Evolutionary conservation across 2,888 invertebrate genomes (phyloP).

Genomic region (Xylota segnis): DNA sequence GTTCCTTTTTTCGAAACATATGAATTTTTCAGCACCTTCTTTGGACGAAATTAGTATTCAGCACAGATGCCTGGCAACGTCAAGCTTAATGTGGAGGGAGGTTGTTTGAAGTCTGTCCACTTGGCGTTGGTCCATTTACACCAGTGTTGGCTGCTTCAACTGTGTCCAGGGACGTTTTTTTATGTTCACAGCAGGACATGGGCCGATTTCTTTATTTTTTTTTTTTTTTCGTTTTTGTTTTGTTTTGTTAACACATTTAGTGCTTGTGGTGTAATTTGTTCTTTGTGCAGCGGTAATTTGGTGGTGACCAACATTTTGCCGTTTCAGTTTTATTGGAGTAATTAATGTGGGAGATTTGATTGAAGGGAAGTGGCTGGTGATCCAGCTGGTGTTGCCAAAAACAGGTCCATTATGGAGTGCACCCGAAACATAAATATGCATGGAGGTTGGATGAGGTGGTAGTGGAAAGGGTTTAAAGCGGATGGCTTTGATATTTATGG

Average conservation of each 20-base stretch:
- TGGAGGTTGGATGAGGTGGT: neutral
- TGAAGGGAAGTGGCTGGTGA: conserved; percentile 13
- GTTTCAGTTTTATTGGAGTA: conserved; percentile 66
- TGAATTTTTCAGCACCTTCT: conserved; percentile 77
- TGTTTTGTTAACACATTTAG: conserved; percentile 69
- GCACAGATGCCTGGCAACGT: conserved; percentile 71
- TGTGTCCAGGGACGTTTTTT: conserved; percentile 49
- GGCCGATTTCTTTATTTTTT: conserved; percentile 14
- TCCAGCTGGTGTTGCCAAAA: conserved; percentile 12
- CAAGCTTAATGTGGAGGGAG: conserved; percentile 63
- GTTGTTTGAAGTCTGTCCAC: conserved; percentile 73
- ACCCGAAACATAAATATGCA: neutral
- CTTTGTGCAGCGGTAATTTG: conserved; percentile 60
- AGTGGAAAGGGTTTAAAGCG: neutral
- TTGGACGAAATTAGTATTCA: conserved; percentile 73
- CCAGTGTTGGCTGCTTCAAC: conserved; percentile 47
- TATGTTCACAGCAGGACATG: conserved; percentile 59
- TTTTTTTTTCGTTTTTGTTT: conserved; percentile 18
- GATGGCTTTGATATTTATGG: no score
- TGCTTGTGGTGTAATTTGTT: conserved; percentile 71
- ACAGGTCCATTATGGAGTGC: neutral
- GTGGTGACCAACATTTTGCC: conserved; percentile 63
- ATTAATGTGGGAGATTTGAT: conserved; percentile 66
- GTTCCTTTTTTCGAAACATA: conserved; percentile 47
- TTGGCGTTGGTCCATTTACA: conserved; percentile 76